Evolutionary conservation across 2,113 vertebrate species (phyloP).

Genomic region (Platycercus adscitus): DNA sequence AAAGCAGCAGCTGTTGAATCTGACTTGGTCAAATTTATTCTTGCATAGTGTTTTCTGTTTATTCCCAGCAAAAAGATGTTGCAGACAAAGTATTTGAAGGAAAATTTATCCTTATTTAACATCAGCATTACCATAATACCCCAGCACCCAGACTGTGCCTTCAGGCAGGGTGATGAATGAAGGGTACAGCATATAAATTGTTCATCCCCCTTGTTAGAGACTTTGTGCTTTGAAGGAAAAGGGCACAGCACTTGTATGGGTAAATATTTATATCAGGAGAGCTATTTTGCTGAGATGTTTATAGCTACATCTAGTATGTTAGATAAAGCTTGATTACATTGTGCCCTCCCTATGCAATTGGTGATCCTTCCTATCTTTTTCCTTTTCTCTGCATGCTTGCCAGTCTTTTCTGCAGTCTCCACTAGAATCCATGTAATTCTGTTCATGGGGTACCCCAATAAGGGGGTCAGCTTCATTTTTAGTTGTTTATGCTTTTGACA

Average conservation of each 20-base stretch:
- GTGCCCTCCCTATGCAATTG: not conserved
- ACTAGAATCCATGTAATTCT: not conserved
- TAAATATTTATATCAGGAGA: not conserved
- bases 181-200: not conserved
- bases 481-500: not conserved
- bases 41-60: not conserved
- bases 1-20: not conserved
- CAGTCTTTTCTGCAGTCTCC: not conserved
- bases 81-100: not conserved
- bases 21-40: not conserved
- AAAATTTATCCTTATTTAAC: not conserved
- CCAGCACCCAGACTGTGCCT: not conserved
- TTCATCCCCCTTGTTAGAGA: rapidly evolving
- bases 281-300: not conserved
- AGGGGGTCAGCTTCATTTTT: not conserved
- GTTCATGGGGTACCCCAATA: not conserved
- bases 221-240: not conserved
- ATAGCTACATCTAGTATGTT: not conserved
- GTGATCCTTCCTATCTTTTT: not conserved
- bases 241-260: not conserved
- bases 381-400: not conserved
- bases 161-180: not conserved
- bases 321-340: not conserved
- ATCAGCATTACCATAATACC: not conserved
- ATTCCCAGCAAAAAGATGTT: not conserved